phyloP scores from a whole-genome alignment of 2,797 vertebrate species.

The Arrhamphus sclerolepis region DNA sequence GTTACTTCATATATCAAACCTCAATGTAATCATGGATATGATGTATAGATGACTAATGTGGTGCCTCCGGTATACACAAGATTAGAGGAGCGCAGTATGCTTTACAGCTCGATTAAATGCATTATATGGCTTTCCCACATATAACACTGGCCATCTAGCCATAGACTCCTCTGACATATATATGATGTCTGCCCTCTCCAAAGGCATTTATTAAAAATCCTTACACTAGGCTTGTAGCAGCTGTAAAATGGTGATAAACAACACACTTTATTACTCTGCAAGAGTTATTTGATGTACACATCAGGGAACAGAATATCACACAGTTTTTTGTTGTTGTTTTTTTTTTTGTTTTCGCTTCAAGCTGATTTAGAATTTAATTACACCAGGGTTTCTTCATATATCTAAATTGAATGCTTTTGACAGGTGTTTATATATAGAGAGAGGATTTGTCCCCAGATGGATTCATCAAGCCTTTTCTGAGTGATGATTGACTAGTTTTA shows the following conservation, averaged over 20 bases:
- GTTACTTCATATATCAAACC: not conserved
- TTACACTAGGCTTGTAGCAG: not conserved
- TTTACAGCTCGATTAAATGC: slow-evolving; percentile 13
- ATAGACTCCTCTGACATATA: slow-evolving; percentile 2
- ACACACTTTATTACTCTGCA: not conserved
- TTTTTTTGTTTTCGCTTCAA: not conserved
- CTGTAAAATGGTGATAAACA: slow-evolving; percentile 25
- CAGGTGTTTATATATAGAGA: no score
- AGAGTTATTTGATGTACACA: not conserved
- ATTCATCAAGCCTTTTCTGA: no score
- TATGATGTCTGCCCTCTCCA: not conserved
- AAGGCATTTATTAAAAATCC: slow-evolving; percentile 11
- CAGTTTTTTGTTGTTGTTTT: not conserved
- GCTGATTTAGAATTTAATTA: not conserved
- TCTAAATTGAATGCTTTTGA: not conserved
- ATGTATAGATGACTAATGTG: not conserved
- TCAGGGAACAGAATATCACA: not conserved
- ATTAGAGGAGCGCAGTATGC: not conserved
- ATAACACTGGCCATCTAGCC: not conserved
- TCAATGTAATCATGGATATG: not conserved
- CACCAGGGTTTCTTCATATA: not conserved
- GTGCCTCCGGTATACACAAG: not conserved
- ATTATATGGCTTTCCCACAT: not conserved
- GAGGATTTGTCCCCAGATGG: no score
- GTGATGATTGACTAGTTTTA: no score